A percentile compares a stretch with the other conserved stretches of the same genome.
phyloP scores from a whole-genome alignment of 1,140 invertebrate genomes.

The Centruroides sculpturatus region DNA sequence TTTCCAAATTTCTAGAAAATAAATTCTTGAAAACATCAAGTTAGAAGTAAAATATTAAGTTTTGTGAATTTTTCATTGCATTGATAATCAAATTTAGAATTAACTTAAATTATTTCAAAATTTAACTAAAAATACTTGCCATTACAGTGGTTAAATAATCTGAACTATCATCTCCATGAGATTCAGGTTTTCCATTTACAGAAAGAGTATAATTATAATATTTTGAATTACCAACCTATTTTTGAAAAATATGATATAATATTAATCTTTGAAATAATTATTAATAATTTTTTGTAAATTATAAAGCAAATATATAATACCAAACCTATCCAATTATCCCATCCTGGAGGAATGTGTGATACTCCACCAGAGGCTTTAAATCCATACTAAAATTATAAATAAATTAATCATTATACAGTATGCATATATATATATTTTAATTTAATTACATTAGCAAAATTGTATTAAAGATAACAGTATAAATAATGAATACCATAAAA shows the following conservation, averaged over 20 bases:
- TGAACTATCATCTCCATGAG: constrained; percentile 6
- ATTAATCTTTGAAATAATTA: neutral
- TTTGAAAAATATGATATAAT: neutral
- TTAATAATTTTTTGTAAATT: no score
- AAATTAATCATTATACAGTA: constrained; percentile 28
- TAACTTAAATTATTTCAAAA: no score
- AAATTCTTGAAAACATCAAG: no score
- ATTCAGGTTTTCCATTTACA: constrained; percentile 52
- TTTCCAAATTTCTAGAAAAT: no score
- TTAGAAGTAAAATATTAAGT: no score
- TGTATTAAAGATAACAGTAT: no score
- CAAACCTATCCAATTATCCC: constrained; percentile 62
- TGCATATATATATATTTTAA: no score
- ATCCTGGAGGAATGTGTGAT: constrained; percentile 55
- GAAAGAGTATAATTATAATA: constrained; percentile 82
- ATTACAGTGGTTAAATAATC: constrained; percentile 76
- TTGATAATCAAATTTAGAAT: no score
- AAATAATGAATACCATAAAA: no score
- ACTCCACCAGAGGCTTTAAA: constrained; percentile 39
- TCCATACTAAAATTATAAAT: constrained; percentile 82
- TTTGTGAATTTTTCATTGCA: no score
- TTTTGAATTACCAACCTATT: constrained; percentile 56
- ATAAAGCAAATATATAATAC: constrained; percentile 15
- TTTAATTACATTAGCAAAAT: no score
- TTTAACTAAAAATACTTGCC: constrained; percentile 28